Conservation (phyloP, 1,140 invertebrate genomes). For the Acromyrmex charruanus region DNA sequence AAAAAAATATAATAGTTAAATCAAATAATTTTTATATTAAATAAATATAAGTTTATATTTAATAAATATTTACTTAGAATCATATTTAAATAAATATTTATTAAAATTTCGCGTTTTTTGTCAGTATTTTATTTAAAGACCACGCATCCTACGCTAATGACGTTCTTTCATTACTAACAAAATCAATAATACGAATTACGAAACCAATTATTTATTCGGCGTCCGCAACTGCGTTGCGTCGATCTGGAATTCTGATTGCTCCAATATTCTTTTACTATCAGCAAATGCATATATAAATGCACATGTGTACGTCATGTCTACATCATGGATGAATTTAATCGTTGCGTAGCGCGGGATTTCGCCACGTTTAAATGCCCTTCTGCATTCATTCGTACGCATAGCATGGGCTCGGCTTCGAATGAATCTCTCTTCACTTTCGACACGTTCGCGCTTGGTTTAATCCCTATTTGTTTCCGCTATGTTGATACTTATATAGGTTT, state of each 20-base stretch:
- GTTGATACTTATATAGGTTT: conserved; percentile 49
- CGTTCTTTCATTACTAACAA: conserved; percentile 16
- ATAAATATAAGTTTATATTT: no score
- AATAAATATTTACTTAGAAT: no score
- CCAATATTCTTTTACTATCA: background rate
- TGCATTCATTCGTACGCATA: background rate
- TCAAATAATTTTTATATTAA: no score
- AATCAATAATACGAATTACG: background rate
- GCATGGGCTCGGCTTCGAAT: background rate
- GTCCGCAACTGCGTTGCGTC: background rate
- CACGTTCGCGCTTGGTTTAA: conserved; percentile 25
- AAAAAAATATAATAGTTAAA: no score
- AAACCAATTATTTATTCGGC: conserved; percentile 4
- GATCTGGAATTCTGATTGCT: background rate
- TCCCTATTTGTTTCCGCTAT: conserved; percentile 44
- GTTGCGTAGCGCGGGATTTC: background rate
- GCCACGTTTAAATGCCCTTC: conserved; percentile 7
- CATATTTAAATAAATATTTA: no score
- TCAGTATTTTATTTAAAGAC: background rate
- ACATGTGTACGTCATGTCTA: no score
- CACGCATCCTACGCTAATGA: background rate
- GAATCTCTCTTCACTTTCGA: conserved; percentile 9
- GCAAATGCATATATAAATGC: background rate
- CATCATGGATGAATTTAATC: conserved; percentile 1
- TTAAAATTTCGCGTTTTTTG: no score